Evolutionary conservation across 1,140 invertebrate species (phyloP), one percentile per base, ranked within the genome.

Genomic region (Globodera ellingtonae): DNA sequence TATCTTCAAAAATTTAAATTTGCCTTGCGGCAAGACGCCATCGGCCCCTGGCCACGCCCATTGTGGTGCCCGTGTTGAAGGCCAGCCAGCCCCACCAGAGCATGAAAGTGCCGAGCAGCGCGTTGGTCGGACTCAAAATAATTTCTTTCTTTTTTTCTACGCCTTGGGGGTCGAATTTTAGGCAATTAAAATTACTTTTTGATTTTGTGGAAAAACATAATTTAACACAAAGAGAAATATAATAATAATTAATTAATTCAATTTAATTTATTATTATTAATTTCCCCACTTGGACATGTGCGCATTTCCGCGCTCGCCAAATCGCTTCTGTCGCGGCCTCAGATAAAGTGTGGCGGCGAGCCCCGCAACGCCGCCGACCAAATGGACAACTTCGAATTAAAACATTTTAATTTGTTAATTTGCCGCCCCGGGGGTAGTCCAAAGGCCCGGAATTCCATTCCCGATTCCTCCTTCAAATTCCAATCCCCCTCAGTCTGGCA

Each of bases 101-200:
- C 47, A 96, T 95, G 87, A 96, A 97, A 0, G 95, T 92, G 0
- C 95, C 95, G 92, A 97, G 93, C 46, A 95, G 93, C 9, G 94
- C 94, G 87, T 95, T 96, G 0, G 95, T 94, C 0, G 95, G 95
- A 87, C 93, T 94, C 0, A 94, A 95, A 83, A 95, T 35, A 35
- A 35, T 35, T 3, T 35, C 0, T 35, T 35, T 35, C 3, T 35
- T 35, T 35, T 35, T 35, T 35, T 35, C 35, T 35, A 35, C 35
- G 35, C 35, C 35, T 35, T 35, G 35, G 35, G 35, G 35, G 35
- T 35, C 35, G 35, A 35, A 35, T 35, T 35, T 35, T 35, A 35
- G 35, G 35, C 1, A 24, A 72, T 46, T 24, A n/a, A n/a, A 24
- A 72, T 15, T n/a, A 56, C 24, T 24, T 24, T n/a, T n/a, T n/a